Evolutionary conservation across 2,113 vertebrate genomes (phyloP), one percentile per base, ranked within the genome.

Genomic region (Psephotus haematonotus): DNA sequence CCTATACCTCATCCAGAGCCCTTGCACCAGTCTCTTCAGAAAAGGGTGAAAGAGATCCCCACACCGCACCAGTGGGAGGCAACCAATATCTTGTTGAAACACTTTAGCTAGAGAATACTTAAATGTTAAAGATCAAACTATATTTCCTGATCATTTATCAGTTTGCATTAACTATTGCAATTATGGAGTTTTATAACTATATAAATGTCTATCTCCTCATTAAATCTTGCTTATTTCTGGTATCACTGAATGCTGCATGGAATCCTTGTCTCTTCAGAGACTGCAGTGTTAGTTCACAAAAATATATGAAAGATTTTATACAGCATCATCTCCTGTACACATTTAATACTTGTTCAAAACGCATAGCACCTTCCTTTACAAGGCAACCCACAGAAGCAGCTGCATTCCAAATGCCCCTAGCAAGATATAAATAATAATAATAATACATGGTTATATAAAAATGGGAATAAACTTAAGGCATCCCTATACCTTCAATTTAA

Each of bases 401-500:
- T 90, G 60, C 59, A 79, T 94, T 96, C 80, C 63, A 94, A 93
- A 70, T 81, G 92, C 89, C 31, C 1, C 53, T 76, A 91, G 95
- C 76, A 94, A 96, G 67, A 82, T 88, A 95, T 93, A 93, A 96
- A 96, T 92, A 94, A 96, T 82, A 94, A 82, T 90, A 95, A 19
- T 93, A 86, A 10, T 89, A 95, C 55, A 64, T 91, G 77, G 82
- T 85, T 94, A 78, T 81, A 93, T 94, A 91, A 92, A 95, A 93
- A 91, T 78, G 65, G 44, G 89, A 97, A 86, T 94, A 96, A 95
- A 97, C 82, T 82, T 95, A 93, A 95, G 86, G 47, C 52, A 91
- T 94, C 67, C 55, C 53, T 93, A 78, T 95, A 88, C 82, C 76
- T 96, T 96, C 92, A 97, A 96, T 96, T 97, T 93, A 96, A 96